phyloP scores from a whole-genome alignment of 1,140 invertebrate species.

The Pseudobourletiella spinata region DNA sequence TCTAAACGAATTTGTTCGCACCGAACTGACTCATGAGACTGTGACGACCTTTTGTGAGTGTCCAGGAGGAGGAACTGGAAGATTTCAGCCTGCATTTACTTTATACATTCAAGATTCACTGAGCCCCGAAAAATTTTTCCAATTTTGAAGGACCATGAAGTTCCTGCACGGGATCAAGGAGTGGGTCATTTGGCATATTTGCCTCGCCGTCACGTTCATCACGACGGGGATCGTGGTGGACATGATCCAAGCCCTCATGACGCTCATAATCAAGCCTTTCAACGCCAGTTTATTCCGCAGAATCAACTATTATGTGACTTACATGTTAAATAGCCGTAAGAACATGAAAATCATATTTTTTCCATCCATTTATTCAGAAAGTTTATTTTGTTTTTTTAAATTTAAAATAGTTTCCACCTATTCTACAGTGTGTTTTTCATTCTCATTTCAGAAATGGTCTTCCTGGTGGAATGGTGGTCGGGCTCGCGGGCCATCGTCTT shows the following conservation, averaged over 20 bases:
- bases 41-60: too few relatives aligned
- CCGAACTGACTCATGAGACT: too few relatives aligned
- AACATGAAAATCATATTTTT: too few relatives aligned
- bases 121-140: too few relatives aligned
- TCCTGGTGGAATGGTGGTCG: conserved; percentile 89
- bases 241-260: conserved; percentile 66
- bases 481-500: conserved; percentile 62
- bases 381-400: too few relatives aligned
- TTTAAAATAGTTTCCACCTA: conserved; percentile 19
- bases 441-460: conserved; percentile 66
- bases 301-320: conserved; percentile 84
- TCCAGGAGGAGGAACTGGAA: too few relatives aligned
- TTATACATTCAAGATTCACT: too few relatives aligned
- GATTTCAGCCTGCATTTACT: too few relatives aligned
- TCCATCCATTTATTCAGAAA: too few relatives aligned
- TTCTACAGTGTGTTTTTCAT: conserved; percentile 1
- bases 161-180: conserved; percentile 19
- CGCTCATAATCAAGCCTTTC: conserved; percentile 60
- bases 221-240: conserved; percentile 80
- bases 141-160: too few relatives aligned
- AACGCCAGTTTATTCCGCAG: conserved; percentile 70
- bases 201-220: conserved; percentile 81
- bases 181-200: conserved; percentile 55
- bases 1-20: too few relatives aligned
- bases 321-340: conserved; percentile 84